Evolutionary conservation across 2,797 vertebrate genomes (phyloP).

Genomic region (Dermochelys coriacea): DNA sequence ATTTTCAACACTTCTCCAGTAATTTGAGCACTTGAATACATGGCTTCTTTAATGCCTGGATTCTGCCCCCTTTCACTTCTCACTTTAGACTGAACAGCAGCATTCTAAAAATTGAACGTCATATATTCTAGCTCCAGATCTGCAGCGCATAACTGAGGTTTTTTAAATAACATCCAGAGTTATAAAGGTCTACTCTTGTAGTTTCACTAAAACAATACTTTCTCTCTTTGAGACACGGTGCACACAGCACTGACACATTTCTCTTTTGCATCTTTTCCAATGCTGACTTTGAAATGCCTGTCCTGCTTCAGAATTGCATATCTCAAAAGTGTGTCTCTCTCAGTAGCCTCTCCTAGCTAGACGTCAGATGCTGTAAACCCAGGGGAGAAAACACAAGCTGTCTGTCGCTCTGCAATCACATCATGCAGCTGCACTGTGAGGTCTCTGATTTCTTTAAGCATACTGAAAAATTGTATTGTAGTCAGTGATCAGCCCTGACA

Average conservation of each 20-base stretch:
- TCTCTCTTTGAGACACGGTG: background rate
- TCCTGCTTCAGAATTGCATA: background rate
- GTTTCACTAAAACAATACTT: background rate
- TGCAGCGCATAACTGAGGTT: background rate
- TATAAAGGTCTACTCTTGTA: background rate
- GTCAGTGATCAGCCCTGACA: background rate
- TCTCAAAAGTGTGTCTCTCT: background rate
- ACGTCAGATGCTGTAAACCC: background rate
- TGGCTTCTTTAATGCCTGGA: background rate
- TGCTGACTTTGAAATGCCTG: background rate
- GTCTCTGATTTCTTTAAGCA: background rate
- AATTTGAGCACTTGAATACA: background rate
- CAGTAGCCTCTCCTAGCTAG: background rate
- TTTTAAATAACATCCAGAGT: fast-evolving
- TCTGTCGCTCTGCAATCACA: background rate
- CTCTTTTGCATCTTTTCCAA: background rate
- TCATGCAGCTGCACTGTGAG: background rate
- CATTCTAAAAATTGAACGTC: background rate
- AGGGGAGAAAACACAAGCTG: background rate
- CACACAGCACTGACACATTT: background rate
- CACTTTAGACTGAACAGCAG: background rate
- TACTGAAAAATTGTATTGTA: background rate
- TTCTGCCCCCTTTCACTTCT: background rate
- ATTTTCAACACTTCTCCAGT: background rate
- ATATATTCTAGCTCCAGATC: background rate